Evolutionary conservation across 2,797 vertebrate genomes (phyloP).

Genomic region (Pipistrellus pygmaeus): DNA sequence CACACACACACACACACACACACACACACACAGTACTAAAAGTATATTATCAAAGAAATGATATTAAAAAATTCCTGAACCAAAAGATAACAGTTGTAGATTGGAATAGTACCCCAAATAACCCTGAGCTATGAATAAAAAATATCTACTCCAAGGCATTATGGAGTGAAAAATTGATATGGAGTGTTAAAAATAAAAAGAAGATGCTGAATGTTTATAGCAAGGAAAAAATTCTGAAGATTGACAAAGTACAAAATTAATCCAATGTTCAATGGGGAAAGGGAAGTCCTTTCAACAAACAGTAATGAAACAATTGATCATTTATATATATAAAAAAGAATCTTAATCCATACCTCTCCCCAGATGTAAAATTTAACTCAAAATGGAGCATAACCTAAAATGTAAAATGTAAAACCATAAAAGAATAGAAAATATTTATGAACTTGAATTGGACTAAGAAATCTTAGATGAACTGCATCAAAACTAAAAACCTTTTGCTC

Average conservation of each 20-base stretch:
- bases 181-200: not conserved
- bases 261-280: not conserved
- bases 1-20: not conserved
- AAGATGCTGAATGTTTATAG: not conserved
- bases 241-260: not conserved
- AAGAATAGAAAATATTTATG: not conserved
- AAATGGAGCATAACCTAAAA: not conserved
- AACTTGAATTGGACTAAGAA: not conserved
- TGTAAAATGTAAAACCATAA: not conserved
- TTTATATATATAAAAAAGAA: not conserved
- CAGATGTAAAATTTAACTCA: not conserved
- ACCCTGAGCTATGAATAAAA: not conserved
- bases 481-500: conserved; percentile 9
- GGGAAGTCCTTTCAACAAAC: not conserved
- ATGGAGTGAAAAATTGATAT: too few species aligned
- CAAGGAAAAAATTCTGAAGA: not conserved
- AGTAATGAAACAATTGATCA: not conserved
- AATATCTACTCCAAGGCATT: not conserved
- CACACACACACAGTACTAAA: not conserved
- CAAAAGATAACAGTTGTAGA: not conserved
- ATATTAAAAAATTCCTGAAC: not conserved
- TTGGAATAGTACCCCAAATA: not conserved
- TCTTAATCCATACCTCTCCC: not conserved
- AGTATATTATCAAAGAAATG: not conserved
- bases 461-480: not conserved